Conservation (phyloP, 2,888 invertebrate genomes). For the Ornithoptera priamus region DNA sequence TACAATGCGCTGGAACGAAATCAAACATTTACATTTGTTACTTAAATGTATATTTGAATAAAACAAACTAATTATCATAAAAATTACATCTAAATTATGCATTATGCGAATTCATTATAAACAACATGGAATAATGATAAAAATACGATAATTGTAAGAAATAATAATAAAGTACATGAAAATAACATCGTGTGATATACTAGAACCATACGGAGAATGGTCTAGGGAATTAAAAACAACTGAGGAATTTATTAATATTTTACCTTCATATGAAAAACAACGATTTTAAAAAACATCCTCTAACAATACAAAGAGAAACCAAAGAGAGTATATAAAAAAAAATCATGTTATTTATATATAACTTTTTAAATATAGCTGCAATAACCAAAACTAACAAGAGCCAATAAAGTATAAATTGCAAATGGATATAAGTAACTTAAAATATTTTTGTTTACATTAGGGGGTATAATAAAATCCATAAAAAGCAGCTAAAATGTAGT, state of each 20-base stretch:
- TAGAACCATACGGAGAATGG: neutral
- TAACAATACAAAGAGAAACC: neutral
- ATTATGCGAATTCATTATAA: neutral
- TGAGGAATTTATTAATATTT: neutral
- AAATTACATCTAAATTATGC: neutral
- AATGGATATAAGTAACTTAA: neutral
- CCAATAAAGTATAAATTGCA: neutral
- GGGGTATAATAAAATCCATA: neutral
- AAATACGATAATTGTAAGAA: neutral
- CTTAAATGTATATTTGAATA: neutral
- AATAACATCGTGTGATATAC: neutral
- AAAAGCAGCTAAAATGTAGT: neutral
- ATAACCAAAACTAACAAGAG: neutral
- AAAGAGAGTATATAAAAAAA: too few relatives aligned
- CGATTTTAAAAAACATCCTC: neutral
- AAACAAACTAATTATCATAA: neutral
- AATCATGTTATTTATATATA: too few relatives aligned
- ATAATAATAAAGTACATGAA: neutral
- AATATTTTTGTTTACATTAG: neutral
- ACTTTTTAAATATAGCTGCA: neutral
- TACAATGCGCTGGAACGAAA: neutral
- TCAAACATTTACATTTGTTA: neutral
- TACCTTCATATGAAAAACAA: neutral
- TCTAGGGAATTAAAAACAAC: neutral
- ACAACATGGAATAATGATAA: neutral